Conservation (phyloP, 2,113 vertebrate genomes). For the Sylvia atricapilla region DNA sequence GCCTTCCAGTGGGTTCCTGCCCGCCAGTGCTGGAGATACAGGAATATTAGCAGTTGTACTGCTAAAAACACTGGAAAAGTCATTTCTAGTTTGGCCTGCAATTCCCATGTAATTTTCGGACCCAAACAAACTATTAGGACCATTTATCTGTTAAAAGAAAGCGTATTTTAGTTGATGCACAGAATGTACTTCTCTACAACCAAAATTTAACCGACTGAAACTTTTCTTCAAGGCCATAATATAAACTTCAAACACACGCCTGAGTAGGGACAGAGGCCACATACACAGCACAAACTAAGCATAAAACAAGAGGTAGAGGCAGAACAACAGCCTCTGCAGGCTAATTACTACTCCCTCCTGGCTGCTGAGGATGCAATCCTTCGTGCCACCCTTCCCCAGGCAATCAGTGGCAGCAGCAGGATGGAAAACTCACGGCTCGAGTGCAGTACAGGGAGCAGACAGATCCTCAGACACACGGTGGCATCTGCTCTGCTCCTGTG, state of each 20-base stretch:
- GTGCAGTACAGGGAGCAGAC: background rate
- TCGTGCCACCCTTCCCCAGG: background rate
- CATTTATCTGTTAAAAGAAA: slow-evolving; percentile 78
- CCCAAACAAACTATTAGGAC: slow-evolving; percentile 72
- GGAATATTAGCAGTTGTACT: slow-evolving; percentile 62
- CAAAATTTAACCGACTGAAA: background rate
- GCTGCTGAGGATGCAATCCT: background rate
- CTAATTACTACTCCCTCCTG: background rate
- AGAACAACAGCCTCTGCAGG: background rate
- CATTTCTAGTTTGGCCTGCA: slow-evolving; percentile 69
- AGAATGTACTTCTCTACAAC: background rate
- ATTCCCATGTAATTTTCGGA: slow-evolving; percentile 81
- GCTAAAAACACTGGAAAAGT: slow-evolving; percentile 71
- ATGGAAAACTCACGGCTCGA: background rate
- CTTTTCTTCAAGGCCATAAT: background rate
- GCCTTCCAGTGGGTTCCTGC: slow-evolving; percentile 86
- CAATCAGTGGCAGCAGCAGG: background rate
- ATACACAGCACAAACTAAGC: background rate
- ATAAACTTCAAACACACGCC: background rate
- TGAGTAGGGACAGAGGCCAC: background rate
- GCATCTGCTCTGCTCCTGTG: background rate
- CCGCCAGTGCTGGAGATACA: slow-evolving; percentile 33
- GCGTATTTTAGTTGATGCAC: background rate
- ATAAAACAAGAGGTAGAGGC: background rate
- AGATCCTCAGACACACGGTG: background rate